Percentiles rank a stretch among this genome's conserved stretches.
These are phyloP conservation scores for Drosophila gunungcola DNA, from an alignment of 1,140 invertebrate genomes.

Conservation along the genomic window DNA sequence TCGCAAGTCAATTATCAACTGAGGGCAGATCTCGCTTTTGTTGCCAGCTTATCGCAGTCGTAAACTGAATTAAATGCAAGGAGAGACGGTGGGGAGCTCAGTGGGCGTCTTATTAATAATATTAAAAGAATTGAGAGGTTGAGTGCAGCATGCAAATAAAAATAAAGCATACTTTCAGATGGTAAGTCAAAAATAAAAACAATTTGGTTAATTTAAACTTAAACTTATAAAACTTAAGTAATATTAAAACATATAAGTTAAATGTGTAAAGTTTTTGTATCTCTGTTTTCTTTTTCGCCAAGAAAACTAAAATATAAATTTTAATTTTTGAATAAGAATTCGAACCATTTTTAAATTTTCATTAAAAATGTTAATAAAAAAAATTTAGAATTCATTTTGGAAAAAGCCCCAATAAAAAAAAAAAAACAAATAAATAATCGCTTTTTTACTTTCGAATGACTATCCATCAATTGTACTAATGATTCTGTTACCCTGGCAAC, in stretches of 20 bases:
- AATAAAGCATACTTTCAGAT: conserved; percentile 38
- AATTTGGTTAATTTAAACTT: background rate
- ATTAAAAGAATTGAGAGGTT: conserved; percentile 3
- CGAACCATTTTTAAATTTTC: too few species aligned
- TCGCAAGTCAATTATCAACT: conserved; percentile 59
- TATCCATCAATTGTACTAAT: background rate
- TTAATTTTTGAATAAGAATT: too few species aligned
- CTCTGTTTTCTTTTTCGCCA: too few species aligned
- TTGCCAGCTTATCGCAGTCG: conserved; percentile 32
- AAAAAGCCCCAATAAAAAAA: too few species aligned
- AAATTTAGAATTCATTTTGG: too few species aligned
- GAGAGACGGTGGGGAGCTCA: conserved; percentile 2
- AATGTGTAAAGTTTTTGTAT: too few species aligned
- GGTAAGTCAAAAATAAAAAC: background rate
- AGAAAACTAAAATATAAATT: too few species aligned
- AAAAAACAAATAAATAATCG: background rate
- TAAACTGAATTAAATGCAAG: conserved; percentile 39
- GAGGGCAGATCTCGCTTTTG: conserved; percentile 32
- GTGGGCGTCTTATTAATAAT: conserved; percentile 29
- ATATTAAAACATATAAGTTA: too few species aligned
- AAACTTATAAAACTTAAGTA: too few species aligned
- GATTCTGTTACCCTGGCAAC: conserved; percentile 46
- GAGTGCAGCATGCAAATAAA: background rate
- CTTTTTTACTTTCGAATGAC: background rate
- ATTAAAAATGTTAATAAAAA: too few species aligned